Evolutionary conservation across 2,888 invertebrate genomes (phyloP), one percentile per base, ranked within the genome.

Genomic region (Exocentrus adspersus): DNA sequence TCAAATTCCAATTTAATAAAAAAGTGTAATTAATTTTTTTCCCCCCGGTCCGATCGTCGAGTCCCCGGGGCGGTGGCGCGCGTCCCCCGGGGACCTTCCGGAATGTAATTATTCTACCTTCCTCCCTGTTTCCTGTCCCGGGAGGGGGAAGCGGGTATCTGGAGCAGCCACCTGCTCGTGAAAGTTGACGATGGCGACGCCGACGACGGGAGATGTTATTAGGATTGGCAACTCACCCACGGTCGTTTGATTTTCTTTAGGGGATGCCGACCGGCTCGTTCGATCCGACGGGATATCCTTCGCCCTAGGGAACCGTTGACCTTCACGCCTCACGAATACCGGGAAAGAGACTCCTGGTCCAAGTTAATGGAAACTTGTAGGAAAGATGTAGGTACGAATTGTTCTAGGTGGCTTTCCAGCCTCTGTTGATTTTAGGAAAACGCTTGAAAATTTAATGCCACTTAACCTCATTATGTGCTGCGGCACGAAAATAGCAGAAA

Each of bases 1-100:
- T 54, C 43, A 54, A 54, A 54, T 17, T 45, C 54, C 54, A 54
- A 54, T 54, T 54, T 54, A 43, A 54, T 54, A 54, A 54, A 54
- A 54, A 43, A 54, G 43, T 42, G 43, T 54, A 43, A 54, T 54
- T 54, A 54, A 54, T 54, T 54, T 54, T 54, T 54, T 54, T 43
- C 41, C 43, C 16, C 21, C n/a, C n/a, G n/a, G 24, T 28, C 12
- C 37, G 37, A n/a, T 6, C 12, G 37, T 37, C 37, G 37, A 24
- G 4, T n/a, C 41, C 41, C 41, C n/a, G n/a, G 2, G n/a, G n/a
- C n/a, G n/a, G n/a, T n/a, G n/a, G n/a, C n/a, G n/a, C n/a, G n/a
- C n/a, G n/a, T 12, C 20, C 20, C 20, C 19, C n/a, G n/a, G 6
- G 52, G 41, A 21, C 20, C 32, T 53, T 53, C 24, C 12, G 53